A percentile compares a stretch with the other conserved stretches of the same genome.
Conservation (phyloP, 1,140 invertebrate species). For the Coptotermes formosanus region DNA sequence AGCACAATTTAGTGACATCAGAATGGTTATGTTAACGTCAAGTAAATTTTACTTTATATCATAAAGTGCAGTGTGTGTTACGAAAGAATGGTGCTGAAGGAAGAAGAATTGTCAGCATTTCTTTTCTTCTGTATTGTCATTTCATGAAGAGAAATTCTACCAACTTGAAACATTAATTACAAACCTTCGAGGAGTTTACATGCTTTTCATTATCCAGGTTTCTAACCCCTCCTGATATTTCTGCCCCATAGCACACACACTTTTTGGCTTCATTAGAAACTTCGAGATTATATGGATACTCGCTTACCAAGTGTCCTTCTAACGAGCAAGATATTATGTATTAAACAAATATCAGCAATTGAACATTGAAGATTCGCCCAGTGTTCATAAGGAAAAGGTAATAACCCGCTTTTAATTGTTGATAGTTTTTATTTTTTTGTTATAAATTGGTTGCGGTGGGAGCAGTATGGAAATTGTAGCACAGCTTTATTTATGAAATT, state of each 20-base stretch:
- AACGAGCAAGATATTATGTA: slow-evolving; percentile 19
- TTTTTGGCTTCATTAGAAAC: slow-evolving; percentile 7
- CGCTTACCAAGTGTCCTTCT: slow-evolving; percentile 8
- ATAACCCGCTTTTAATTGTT: not conserved
- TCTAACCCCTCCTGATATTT: slow-evolving; percentile 8
- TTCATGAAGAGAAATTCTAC: not conserved
- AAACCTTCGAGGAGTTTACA: not conserved
- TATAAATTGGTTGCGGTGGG: slow-evolving; percentile 8
- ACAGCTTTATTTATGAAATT: slow-evolving; percentile 23
- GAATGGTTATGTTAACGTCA: not conserved
- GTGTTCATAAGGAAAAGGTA: slow-evolving; percentile 24
- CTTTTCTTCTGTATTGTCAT: not conserved
- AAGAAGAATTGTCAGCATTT: not conserved
- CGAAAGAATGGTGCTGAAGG: not conserved
- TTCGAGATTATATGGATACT: slow-evolving; percentile 1
- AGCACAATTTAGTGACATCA: no score
- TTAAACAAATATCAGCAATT: slow-evolving; percentile 6
- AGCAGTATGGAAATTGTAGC: slow-evolving; percentile 16
- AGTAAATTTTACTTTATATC: not conserved
- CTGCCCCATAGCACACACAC: not conserved
- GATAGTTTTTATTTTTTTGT: slow-evolving; percentile 4
- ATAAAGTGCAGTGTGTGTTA: not conserved
- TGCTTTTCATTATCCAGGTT: not conserved
- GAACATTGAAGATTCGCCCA: not conserved
- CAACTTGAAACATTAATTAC: not conserved